These are phyloP conservation scores for Vidua chalybeata DNA, from an alignment of 2,113 vertebrate genomes.

Conservation along the genomic window DNA sequence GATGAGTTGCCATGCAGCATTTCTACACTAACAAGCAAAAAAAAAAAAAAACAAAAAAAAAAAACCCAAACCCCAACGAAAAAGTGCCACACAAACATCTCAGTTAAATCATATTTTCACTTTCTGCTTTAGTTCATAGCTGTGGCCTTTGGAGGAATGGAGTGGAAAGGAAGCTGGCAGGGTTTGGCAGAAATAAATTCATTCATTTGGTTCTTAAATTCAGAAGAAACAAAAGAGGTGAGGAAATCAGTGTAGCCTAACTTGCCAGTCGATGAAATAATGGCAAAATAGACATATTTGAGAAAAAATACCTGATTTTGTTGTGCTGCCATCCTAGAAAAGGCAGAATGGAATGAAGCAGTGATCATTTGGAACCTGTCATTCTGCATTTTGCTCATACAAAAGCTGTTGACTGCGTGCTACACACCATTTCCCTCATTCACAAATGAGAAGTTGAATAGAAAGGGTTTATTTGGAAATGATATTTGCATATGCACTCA, in stretches of 20 bases:
- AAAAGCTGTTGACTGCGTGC: accelerated
- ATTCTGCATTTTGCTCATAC: background rate
- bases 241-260: background rate
- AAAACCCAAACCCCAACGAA: background rate
- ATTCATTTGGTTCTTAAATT: background rate
- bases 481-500: background rate
- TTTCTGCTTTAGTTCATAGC: background rate
- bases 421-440: background rate
- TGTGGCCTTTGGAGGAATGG: background rate
- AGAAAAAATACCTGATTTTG: background rate
- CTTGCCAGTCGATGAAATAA: background rate
- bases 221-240: background rate
- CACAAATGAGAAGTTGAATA: background rate
- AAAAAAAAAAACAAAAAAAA: background rate
- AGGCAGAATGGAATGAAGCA: background rate
- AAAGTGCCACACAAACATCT: background rate
- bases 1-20: background rate
- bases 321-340: background rate
- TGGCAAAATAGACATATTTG: background rate
- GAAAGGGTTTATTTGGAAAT: background rate
- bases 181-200: background rate
- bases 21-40: background rate
- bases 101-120: background rate
- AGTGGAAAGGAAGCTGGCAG: background rate
- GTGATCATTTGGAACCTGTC: background rate